These are phyloP conservation scores for Keiferia lycopersicella DNA, from an alignment of 2,888 invertebrate genomes.

Conservation along the genomic window DNA sequence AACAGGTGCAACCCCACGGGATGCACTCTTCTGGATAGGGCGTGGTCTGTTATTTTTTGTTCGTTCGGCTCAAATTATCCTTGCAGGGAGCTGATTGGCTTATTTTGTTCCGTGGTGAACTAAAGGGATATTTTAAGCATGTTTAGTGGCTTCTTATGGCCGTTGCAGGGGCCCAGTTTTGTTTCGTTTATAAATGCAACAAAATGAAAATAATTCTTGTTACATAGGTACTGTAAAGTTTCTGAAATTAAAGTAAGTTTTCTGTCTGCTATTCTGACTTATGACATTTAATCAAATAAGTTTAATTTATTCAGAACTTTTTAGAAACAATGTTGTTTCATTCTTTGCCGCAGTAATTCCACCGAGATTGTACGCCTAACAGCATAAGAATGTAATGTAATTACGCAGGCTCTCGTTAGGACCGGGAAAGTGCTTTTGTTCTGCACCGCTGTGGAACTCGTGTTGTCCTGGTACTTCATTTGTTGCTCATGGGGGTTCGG, in stretches of 20 bases:
- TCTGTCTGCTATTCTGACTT: too few species aligned
- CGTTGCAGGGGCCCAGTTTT: neutral
- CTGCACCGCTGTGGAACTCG: constrained; percentile 4
- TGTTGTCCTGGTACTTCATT: constrained; percentile 23
- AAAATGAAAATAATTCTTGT: neutral
- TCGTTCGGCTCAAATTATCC: constrained; percentile 4
- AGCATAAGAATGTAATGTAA: constrained; percentile 69
- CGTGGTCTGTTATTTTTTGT: constrained; percentile 14
- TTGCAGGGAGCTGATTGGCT: constrained; percentile 17
- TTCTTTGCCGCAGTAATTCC: constrained; percentile 60
- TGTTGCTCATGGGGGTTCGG: constrained; percentile 14
- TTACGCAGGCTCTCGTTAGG: constrained; percentile 63
- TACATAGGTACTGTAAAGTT: neutral
- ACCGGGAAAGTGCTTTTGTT: constrained; percentile 44
- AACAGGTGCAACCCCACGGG: constrained; percentile 24
- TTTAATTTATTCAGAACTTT: neutral
- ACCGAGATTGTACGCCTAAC: constrained; percentile 68
- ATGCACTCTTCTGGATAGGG: constrained; percentile 13
- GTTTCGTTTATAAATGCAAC: neutral
- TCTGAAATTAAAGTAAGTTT: neutral
- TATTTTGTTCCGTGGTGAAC: neutral
- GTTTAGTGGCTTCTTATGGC: neutral
- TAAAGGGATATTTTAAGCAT: neutral
- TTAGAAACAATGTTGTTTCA: constrained; percentile 28
- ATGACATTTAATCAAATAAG: neutral